Evolutionary conservation across 2,888 invertebrate genomes (phyloP).

Genomic region (Agrotis puta): DNA sequence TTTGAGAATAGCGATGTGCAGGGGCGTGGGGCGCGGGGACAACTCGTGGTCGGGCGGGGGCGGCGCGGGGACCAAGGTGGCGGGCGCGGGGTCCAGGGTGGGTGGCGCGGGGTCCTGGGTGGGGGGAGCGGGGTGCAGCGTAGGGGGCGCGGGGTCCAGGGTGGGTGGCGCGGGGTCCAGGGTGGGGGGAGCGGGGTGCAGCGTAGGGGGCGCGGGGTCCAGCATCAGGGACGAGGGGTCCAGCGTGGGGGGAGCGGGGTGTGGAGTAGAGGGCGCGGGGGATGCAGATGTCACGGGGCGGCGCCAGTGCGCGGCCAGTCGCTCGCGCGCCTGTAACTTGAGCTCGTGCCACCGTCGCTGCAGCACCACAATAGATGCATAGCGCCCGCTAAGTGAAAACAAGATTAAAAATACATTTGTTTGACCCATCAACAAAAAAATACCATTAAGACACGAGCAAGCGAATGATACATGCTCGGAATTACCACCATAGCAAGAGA

Average conservation of each 20-base stretch:
- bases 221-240: not conserved
- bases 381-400: constrained; percentile 35
- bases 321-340: constrained; percentile 58
- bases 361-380: constrained; percentile 65
- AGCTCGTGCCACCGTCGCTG: constrained; percentile 76
- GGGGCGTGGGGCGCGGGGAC: constrained; percentile 20
- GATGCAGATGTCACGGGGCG: not conserved
- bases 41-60: not conserved
- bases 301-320: constrained; percentile 41
- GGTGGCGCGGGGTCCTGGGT: not conserved
- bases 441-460: too few species aligned
- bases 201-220: not conserved
- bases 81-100: not conserved
- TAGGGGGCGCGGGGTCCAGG: not conserved
- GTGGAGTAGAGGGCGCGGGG: not conserved
- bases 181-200: not conserved
- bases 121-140: not conserved
- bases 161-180: not conserved
- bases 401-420: too few species aligned
- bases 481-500: too few species aligned
- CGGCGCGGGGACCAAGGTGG: not conserved
- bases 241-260: not conserved
- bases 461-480: too few species aligned
- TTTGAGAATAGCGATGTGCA: constrained; percentile 57
- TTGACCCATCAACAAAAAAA: too few species aligned